Percentiles rank a stretch among this genome's conserved stretches.
These are phyloP conservation scores for Percina caprodes DNA, from an alignment of 2,113 vertebrate genomes.

Conservation along the genomic window DNA sequence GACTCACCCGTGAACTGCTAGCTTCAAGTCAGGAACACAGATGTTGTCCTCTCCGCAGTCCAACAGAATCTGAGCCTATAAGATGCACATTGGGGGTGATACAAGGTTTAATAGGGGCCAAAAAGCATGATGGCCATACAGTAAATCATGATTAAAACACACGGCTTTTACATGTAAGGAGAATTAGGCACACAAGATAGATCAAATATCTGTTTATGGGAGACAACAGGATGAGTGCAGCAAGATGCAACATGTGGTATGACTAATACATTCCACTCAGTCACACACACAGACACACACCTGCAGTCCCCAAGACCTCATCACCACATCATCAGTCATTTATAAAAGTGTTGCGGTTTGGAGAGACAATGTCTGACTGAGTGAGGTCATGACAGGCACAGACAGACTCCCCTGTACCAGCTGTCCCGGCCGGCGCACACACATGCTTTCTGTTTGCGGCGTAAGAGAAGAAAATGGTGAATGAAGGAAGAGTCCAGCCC, in stretches of 20 bases:
- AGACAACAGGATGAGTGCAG: constrained; percentile 58
- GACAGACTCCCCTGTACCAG: constrained; percentile 46
- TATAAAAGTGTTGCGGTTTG: constrained; percentile 38
- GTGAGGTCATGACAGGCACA: constrained; percentile 58
- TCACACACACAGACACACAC: constrained; percentile 50
- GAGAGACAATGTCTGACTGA: constrained; percentile 39
- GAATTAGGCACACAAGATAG: constrained; percentile 42
- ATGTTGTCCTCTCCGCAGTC: constrained; percentile 95
- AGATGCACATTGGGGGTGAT: constrained; percentile 40
- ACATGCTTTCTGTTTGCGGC: constrained; percentile 55
- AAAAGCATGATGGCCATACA: not conserved
- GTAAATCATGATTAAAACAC: not conserved
- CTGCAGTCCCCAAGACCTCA: constrained; percentile 51
- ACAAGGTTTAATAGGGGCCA: constrained; percentile 29
- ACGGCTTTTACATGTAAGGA: constrained; percentile 12
- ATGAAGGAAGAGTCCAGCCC: constrained; percentile 11
- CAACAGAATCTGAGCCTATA: constrained; percentile 91
- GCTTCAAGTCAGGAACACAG: constrained; percentile 92
- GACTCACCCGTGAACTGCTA: constrained; percentile 89
- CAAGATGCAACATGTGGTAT: constrained; percentile 70
- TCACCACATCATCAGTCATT: constrained; percentile 44
- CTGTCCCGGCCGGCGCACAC: constrained; percentile 36
- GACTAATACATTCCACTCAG: constrained; percentile 69
- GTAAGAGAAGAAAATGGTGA: constrained; percentile 53
- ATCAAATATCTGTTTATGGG: constrained; percentile 35